Evolutionary conservation across 2,888 invertebrate species (phyloP).

Genomic region (Amphipyra berbera): DNA sequence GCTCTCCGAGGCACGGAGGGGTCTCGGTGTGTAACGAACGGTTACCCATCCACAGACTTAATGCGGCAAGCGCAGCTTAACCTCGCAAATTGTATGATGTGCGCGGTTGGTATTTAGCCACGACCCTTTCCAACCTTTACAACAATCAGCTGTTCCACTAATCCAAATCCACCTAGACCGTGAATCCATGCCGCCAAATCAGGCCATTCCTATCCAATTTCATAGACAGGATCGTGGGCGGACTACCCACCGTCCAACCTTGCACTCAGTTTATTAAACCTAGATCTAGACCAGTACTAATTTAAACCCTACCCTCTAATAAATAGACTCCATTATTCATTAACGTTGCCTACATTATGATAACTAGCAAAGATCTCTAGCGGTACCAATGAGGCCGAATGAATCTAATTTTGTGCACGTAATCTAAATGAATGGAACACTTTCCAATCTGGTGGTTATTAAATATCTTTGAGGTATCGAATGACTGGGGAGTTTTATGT

Average conservation of each 20-base stretch:
- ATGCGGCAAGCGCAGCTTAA: no score
- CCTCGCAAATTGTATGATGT: no score
- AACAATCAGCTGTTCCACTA: not conserved
- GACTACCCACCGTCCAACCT: slow-evolving; percentile 48
- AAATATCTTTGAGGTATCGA: slow-evolving; percentile 28
- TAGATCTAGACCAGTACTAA: slow-evolving; percentile 3
- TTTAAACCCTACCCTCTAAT: slow-evolving; percentile 14
- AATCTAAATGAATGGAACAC: slow-evolving; percentile 29
- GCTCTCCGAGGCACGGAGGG: no score
- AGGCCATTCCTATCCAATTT: slow-evolving; percentile 42
- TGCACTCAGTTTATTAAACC: slow-evolving; percentile 35
- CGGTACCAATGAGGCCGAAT: slow-evolving; percentile 47
- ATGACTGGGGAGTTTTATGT: slow-evolving; percentile 22
- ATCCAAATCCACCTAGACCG: slow-evolving; percentile 22
- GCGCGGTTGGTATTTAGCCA: no score
- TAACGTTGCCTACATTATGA: slow-evolving; percentile 14
- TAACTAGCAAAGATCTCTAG: slow-evolving; percentile 21
- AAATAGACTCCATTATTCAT: slow-evolving; percentile 18
- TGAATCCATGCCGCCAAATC: slow-evolving; percentile 39
- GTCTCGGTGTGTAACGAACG: no score
- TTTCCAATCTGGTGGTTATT: slow-evolving; percentile 10
- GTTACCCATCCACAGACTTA: no score
- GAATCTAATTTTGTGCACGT: slow-evolving; percentile 51
- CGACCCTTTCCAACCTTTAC: no score
- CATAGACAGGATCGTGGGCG: slow-evolving; percentile 41